Evolutionary conservation across 2,888 invertebrate genomes (phyloP).

Genomic region (Pecten maximus): DNA sequence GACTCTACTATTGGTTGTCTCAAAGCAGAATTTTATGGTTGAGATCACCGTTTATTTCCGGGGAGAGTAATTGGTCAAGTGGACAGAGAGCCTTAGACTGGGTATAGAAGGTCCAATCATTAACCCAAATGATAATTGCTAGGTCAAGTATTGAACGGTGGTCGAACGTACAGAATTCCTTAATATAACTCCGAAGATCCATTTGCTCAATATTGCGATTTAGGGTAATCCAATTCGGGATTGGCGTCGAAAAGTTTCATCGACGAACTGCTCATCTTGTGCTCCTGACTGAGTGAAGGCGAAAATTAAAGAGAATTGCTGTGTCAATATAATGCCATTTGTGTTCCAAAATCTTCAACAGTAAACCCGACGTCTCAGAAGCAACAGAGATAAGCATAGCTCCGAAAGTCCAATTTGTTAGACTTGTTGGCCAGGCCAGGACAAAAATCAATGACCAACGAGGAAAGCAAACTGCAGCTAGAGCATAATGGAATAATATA

Average conservation of each 20-base stretch:
- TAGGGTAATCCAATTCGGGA: background rate
- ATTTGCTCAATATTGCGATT: background rate
- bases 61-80: background rate
- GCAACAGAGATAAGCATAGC: background rate
- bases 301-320: slow-evolving; percentile 30
- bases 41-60: background rate
- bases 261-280: background rate
- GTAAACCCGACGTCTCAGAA: background rate
- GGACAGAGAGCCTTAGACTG: background rate
- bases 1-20: background rate
- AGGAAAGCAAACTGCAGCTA: background rate
- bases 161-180: background rate
- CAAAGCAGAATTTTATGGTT: background rate
- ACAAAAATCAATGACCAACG: slow-evolving; percentile 4
- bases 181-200: background rate
- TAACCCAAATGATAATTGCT: background rate
- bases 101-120: background rate
- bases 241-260: background rate
- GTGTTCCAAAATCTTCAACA: background rate
- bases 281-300: background rate
- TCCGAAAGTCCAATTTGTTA: slow-evolving; percentile 22
- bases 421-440: background rate
- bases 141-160: slow-evolving; percentile 1
- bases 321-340: background rate
- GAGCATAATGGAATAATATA: slow-evolving; percentile 13